phyloP scores from a whole-genome alignment of 2,797 vertebrate species.

The Limnodromus scolopaceus region DNA sequence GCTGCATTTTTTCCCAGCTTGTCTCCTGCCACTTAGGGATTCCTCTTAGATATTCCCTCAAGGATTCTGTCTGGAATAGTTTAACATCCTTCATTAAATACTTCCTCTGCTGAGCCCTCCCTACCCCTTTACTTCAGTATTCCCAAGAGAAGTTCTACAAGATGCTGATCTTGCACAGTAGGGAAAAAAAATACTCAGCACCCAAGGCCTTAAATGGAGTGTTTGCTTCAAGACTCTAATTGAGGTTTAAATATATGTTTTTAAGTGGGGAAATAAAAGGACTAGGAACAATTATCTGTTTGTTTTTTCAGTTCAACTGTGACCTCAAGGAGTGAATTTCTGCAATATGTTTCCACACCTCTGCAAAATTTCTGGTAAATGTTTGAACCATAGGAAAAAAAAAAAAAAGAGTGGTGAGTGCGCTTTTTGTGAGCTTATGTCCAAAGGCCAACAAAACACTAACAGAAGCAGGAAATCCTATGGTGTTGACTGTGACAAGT shows the following conservation, averaged over 20 bases:
- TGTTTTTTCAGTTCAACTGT: not conserved
- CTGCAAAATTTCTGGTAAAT: not conserved
- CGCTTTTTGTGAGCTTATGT: not conserved
- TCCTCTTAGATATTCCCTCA: conserved; percentile 21
- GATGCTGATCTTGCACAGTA: not conserved
- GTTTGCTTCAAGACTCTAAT: conserved; percentile 15
- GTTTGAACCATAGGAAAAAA: not conserved
- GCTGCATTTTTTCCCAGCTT: conserved; percentile 39
- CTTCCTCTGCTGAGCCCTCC: not conserved
- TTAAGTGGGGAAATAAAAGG: not conserved
- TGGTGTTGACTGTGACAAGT: rapidly evolving
- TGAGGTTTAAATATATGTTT: conserved; percentile 17
- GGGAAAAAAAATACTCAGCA: not conserved
- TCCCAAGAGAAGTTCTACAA: conserved; percentile 21
- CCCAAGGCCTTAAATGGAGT: not conserved
- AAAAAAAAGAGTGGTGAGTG: not conserved
- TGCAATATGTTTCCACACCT: not conserved
- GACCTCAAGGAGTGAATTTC: not conserved
- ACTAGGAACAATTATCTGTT: not conserved
- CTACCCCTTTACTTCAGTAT: not conserved
- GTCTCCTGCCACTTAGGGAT: not conserved
- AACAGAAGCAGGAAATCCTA: not conserved
- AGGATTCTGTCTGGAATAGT: conserved; percentile 4
- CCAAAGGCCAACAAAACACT: not conserved
- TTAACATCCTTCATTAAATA: conserved; percentile 14